Conservation (phyloP, 2,888 invertebrate genomes). For the Rotaria socialis region DNA sequence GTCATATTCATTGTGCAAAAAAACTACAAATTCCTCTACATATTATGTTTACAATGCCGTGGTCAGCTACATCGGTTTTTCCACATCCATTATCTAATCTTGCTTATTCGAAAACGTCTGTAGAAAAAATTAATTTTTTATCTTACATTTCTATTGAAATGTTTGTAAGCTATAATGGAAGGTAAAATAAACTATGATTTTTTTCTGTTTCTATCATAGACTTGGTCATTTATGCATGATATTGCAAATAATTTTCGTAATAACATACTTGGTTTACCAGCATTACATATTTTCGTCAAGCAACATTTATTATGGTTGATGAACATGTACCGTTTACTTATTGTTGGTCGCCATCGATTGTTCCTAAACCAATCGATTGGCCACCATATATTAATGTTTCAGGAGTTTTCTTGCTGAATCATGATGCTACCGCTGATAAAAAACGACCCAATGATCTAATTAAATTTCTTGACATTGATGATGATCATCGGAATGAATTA, state of each 20-base stretch:
- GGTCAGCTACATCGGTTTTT: background rate
- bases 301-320: constrained; percentile 20
- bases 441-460: background rate
- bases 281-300: constrained; percentile 6
- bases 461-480: background rate
- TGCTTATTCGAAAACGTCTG: background rate
- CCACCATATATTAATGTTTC: background rate
- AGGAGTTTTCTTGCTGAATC: background rate
- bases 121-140: constrained; percentile 4
- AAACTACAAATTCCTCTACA: constrained; percentile 2
- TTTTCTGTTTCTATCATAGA: background rate
- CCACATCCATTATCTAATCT: constrained; percentile 9
- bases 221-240: background rate
- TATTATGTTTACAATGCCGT: constrained; percentile 27
- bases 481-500: background rate
- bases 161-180: background rate
- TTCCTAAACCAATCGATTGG: background rate
- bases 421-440: background rate
- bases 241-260: constrained; percentile 19
- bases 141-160: background rate
- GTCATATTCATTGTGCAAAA: constrained; percentile 33
- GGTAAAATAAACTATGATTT: too few relatives aligned
- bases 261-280: background rate
- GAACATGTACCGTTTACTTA: constrained; percentile 14
- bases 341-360: background rate